These are phyloP conservation scores for Gallinago solitaria DNA, from an alignment of 2,797 vertebrate species.

Conservation along the genomic window DNA sequence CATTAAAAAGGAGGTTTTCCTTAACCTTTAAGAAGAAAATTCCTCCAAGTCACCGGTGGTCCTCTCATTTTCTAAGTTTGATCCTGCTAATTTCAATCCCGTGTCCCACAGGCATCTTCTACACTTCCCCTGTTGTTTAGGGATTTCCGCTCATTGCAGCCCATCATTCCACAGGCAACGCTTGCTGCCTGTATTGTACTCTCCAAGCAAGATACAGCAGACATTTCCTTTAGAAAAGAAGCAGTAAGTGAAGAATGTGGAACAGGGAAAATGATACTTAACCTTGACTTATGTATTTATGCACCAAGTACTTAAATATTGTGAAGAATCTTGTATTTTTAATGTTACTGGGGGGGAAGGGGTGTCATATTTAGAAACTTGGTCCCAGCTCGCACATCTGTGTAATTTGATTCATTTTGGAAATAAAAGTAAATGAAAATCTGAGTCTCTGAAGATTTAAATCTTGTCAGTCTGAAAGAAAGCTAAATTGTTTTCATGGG, in stretches of 20 bases:
- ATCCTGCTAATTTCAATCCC: background rate
- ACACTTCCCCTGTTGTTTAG: background rate
- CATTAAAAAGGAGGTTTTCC: background rate
- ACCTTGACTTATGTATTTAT: background rate
- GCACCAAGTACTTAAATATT: background rate
- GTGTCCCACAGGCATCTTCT: background rate
- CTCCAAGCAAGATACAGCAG: background rate
- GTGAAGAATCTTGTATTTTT: background rate
- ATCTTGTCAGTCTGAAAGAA: background rate
- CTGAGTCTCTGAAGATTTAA: slow-evolving; percentile 10
- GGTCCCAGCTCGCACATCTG: background rate
- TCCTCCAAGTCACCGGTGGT: background rate
- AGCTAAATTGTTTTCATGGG: slow-evolving; percentile 47
- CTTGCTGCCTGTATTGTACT: background rate
- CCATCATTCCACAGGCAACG: background rate
- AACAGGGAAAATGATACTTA: background rate
- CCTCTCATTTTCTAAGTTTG: background rate
- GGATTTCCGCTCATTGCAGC: background rate
- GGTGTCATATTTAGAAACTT: background rate
- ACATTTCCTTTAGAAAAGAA: background rate
- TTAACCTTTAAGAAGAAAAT: background rate
- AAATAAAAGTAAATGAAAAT: slow-evolving; percentile 45
- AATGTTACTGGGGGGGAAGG: background rate
- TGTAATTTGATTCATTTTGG: slow-evolving; percentile 1
- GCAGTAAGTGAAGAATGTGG: background rate